Evolutionary conservation across 2,113 vertebrate genomes (phyloP), one percentile per base, ranked within the genome.

Genomic region (Anthoscopus minutus): DNA sequence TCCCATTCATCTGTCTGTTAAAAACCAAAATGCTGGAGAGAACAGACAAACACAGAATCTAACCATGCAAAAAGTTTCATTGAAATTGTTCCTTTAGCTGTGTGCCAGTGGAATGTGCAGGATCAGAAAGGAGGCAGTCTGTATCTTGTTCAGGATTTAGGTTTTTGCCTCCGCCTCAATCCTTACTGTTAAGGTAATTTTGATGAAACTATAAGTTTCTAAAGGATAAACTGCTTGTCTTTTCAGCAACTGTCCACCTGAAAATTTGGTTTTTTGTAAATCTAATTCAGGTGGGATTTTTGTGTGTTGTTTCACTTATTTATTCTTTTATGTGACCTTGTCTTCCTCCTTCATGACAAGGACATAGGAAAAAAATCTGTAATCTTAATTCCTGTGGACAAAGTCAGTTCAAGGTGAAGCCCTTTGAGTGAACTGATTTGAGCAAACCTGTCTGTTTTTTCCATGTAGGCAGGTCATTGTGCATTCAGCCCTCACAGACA

Each of bases 1-100:
- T 95, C 92, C 92, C 87, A 94, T 97, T 97, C 93, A 80, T 94
- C 93, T 89, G 92, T 91, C 96, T 92, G 96, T 95, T 93, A 73
- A 89, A 88, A 97, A 93, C 69, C 85, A 94, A 97, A 93, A 48
- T 81, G 82, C 22, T 60, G 84, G 88, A 74, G 88, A 94, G 82
- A 94, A 94, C 64, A 95, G 80, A 85, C 79, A 94, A 94, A 89
- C 69, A 71, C 58, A 76, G 78, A 86, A 28, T 88, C 33, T 51
- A 60, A 44, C 38, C 28, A 6, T 19, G n/a, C 12, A 2, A 4
- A 73, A 77, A 74, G 25, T 23, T 90, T 11, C 38, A 18, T 88
- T 37, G 24, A 38, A 86, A 77, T 54, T n/a, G 31, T n/a, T 53
- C 20, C 6, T 80, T 67, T 53, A 4, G 44, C 24, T 85, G 11